Conservation (phyloP, 2,888 invertebrate species). For the Eulithis testata region DNA sequence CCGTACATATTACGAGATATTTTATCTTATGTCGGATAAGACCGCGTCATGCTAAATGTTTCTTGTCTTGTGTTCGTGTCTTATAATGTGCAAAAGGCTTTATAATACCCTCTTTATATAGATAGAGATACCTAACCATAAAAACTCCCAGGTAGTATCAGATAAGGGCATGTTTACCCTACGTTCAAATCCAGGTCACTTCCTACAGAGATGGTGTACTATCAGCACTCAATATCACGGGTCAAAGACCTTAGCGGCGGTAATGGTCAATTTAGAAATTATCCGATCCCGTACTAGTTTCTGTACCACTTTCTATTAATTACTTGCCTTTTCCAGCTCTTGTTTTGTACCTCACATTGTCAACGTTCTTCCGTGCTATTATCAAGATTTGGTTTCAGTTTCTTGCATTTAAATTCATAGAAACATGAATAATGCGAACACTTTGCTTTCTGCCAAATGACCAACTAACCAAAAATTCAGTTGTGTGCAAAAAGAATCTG, state of each 20-base stretch:
- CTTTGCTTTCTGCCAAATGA: not conserved
- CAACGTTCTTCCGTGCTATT: slow-evolving; percentile 72
- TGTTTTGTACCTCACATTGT: slow-evolving; percentile 66
- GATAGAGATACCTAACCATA: slow-evolving; percentile 9
- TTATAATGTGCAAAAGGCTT: too few species aligned
- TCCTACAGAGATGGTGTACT: slow-evolving; percentile 35
- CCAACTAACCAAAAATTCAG: not conserved
- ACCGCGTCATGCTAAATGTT: too few species aligned
- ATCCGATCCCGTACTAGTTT: slow-evolving; percentile 62
- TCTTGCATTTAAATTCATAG: slow-evolving; percentile 29
- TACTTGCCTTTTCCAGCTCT: slow-evolving; percentile 67
- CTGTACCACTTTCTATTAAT: slow-evolving; percentile 76
- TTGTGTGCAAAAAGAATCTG: slow-evolving; percentile 51
- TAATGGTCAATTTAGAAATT: slow-evolving; percentile 68
- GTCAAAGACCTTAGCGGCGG: slow-evolving; percentile 56
- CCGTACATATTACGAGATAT: too few species aligned
- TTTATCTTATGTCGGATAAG: too few species aligned
- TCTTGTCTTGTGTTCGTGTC: too few species aligned
- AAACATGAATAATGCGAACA: slow-evolving; percentile 30
- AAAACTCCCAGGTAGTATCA: slow-evolving; percentile 33
- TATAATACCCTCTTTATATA: not conserved
- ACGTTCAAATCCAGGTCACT: slow-evolving; percentile 35
- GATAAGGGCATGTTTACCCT: slow-evolving; percentile 34
- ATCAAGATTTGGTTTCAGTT: slow-evolving; percentile 53
- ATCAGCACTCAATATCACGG: slow-evolving; percentile 46